Evolutionary conservation across 2,888 invertebrate species (phyloP), one percentile per base, ranked within the genome.

Genomic region (Lepetodrilus schrolli): DNA sequence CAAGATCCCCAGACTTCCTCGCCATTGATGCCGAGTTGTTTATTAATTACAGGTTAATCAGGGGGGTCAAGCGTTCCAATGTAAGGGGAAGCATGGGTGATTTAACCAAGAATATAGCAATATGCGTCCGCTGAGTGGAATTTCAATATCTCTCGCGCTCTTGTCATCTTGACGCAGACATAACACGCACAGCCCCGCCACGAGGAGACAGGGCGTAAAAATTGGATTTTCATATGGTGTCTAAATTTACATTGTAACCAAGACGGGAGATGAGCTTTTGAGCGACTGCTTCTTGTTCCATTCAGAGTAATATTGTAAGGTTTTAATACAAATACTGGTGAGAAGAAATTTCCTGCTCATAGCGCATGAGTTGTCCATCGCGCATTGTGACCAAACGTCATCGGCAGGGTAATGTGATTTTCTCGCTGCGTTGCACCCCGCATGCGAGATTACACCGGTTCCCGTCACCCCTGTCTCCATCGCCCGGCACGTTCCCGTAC

Each of bases 211-310:
- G 36, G 49, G 70, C 69, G 70, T 51, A 38, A 66, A 75, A 73
- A 75, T 75, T 75, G 70, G 75, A 75, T 75, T 75, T 75, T 75
- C 75, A 75, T 75, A 75, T 75, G 73, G 66, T 73, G 75, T 66
- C 73, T 73, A 73, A 70, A 75, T 75, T 75, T 75, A 73, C 75
- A 73, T 70, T 75, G 75, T 73, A 75, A 73, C 70, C 38, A 70
- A 73, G 30, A 58, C 5, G 26, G 58, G n/a, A 58, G 58, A 58
- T 30, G 34, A 30, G 58, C 34, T 58, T 58, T 58, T 58, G 58
- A 58, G 58, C 30, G 58, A 30, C 58, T 58, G 58, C 58, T 17
- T 43, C 30, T 23, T 21, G 30, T 26, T 21, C 34, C 30, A 58
- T 58, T 58, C 58, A 58, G 17, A 8, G 58, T 58, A 58, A 58